These are phyloP conservation scores for Tachina grossa DNA, from an alignment of 2,888 invertebrate species.

Conservation along the genomic window DNA sequence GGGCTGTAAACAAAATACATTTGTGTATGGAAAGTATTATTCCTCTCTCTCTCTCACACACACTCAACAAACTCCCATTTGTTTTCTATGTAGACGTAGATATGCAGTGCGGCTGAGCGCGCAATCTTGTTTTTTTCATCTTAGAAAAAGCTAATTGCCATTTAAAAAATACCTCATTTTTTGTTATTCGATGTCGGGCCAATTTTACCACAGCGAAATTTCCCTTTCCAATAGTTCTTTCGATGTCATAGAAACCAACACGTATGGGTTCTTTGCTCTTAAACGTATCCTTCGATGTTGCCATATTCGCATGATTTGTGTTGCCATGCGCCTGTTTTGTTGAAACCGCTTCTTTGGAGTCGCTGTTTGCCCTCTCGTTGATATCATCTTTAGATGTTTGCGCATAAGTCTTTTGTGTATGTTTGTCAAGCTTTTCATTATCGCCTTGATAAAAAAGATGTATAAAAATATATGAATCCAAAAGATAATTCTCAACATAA, in stretches of 20 bases:
- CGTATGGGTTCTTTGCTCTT: conserved; percentile 88
- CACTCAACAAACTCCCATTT: too few species aligned
- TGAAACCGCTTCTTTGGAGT: conserved; percentile 54
- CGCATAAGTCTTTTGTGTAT: conserved; percentile 10
- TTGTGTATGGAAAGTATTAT: too few species aligned
- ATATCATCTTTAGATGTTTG: conserved; percentile 53
- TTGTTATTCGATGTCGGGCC: conserved; percentile 98
- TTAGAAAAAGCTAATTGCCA: not conserved
- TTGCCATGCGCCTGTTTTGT: conserved; percentile 36
- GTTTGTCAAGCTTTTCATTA: conserved; percentile 55
- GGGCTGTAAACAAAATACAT: too few species aligned
- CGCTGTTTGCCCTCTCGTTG: conserved; percentile 21
- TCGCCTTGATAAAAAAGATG: conserved; percentile 71
- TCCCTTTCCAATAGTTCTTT: conserved; percentile 98
- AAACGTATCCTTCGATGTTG: conserved; percentile 74
- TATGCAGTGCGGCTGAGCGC: too few species aligned
- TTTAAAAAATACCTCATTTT: conserved; percentile 93
- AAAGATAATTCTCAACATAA: not conserved
- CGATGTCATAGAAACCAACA: conserved; percentile 99
- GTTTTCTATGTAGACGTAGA: not conserved
- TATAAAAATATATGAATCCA: not conserved
- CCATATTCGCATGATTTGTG: conserved; percentile 35
- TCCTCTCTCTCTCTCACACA: too few species aligned
- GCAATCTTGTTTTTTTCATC: not conserved
- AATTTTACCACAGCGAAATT: conserved; percentile 99